phyloP scores from a whole-genome alignment of 2,797 vertebrate species.

The Chaetodon trifasciatus region DNA sequence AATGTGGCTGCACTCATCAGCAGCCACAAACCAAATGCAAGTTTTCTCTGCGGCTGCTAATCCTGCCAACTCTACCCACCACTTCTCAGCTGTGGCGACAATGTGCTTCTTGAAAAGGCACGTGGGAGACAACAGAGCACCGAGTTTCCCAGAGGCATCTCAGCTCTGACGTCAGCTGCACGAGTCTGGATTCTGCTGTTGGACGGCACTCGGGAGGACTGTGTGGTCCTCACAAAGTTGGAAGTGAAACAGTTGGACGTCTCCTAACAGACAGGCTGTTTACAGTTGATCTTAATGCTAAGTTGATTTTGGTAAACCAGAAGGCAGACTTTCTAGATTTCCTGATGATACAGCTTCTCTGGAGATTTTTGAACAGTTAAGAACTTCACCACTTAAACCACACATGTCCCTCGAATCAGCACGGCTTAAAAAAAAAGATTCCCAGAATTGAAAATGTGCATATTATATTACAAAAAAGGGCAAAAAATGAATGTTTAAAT shows the following conservation, averaged over 20 bases:
- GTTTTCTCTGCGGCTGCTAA: conserved; percentile 33
- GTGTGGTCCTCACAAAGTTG: conserved; percentile 66
- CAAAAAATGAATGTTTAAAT: conserved; percentile 30
- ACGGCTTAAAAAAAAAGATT: conserved; percentile 17
- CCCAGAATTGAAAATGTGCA: conserved; percentile 30
- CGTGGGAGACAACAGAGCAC: conserved; percentile 61
- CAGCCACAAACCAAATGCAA: conserved; percentile 44
- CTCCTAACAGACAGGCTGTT: conserved; percentile 51
- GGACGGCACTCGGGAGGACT: conserved; percentile 42
- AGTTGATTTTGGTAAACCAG: conserved; percentile 71
- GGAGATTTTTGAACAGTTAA: conserved; percentile 50
- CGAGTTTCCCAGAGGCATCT: conserved; percentile 68
- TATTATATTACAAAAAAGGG: conserved; percentile 51
- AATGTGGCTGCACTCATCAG: conserved; percentile 42
- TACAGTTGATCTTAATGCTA: conserved; percentile 56
- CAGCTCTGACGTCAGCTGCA: conserved; percentile 54
- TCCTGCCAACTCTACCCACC: conserved; percentile 56
- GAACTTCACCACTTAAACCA: conserved; percentile 53
- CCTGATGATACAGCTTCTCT: conserved; percentile 55
- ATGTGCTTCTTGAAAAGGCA: conserved; percentile 43
- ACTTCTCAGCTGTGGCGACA: conserved; percentile 59
- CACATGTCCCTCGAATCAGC: conserved; percentile 50
- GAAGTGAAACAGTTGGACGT: conserved; percentile 59
- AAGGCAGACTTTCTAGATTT: conserved; percentile 65
- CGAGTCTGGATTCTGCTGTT: conserved; percentile 43